Evolutionary conservation across 2,113 vertebrate genomes (phyloP).

Genomic region (Suncus etruscus): DNA sequence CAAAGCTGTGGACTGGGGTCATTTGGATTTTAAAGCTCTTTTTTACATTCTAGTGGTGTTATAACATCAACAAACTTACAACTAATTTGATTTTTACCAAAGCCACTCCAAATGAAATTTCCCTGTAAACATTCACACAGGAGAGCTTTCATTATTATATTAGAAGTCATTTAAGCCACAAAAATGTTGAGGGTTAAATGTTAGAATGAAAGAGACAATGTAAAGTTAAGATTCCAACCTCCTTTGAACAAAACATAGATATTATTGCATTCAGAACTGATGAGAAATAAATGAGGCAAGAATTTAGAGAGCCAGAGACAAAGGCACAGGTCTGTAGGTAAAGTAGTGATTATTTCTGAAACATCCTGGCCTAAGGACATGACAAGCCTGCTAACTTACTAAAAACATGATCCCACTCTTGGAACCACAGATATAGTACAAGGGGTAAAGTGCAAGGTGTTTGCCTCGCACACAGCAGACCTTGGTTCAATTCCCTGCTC

Average conservation of each 20-base stretch:
- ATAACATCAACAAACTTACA: conserved; percentile 7
- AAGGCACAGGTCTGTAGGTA: neutral
- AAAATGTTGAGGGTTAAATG: conserved; percentile 15
- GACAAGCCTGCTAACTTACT: no score
- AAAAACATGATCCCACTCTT: no score
- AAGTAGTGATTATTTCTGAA: neutral
- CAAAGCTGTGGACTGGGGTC: conserved; percentile 3
- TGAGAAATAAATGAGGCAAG: neutral
- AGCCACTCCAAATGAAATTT: conserved; percentile 24
- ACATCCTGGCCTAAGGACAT: no score
- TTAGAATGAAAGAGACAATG: conserved; percentile 11
- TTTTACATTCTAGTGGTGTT: neutral
- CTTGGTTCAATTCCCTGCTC: no score
- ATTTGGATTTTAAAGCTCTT: conserved; percentile 33
- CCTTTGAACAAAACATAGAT: neutral
- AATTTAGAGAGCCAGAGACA: neutral
- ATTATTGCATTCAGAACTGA: neutral
- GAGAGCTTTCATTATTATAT: neutral
- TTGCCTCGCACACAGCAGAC: no score
- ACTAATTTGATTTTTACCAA: conserved; percentile 29
- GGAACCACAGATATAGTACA: no score
- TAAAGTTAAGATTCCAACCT: neutral
- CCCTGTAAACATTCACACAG: conserved; percentile 35
- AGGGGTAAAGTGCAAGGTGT: no score
- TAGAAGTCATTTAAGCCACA: neutral